These are phyloP conservation scores for Orestias chungarensis DNA, from an alignment of 2,797 vertebrate genomes.

Conservation along the genomic window DNA sequence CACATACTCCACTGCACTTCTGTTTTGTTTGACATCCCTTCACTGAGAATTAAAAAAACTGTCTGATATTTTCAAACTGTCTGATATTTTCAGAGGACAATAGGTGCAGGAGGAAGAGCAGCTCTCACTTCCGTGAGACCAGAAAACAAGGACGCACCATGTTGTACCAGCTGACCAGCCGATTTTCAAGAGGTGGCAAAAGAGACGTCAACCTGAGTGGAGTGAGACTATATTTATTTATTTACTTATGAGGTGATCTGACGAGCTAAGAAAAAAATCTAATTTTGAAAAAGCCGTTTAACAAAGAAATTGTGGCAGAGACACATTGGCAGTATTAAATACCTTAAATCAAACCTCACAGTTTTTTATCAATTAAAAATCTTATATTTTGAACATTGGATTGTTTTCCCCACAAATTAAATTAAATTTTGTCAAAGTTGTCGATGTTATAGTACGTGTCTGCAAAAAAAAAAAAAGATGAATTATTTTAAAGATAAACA, in stretches of 20 bases:
- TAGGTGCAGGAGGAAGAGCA: conserved; percentile 82
- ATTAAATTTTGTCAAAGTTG: background rate
- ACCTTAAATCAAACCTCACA: background rate
- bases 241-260: background rate
- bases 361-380: background rate
- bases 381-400: background rate
- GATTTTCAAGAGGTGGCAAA: conserved; percentile 82
- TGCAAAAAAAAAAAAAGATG: background rate
- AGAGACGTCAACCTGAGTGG: conserved; percentile 85
- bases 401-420: background rate
- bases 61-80: conserved; percentile 14
- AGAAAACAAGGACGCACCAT: conserved; percentile 85
- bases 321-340: no score
- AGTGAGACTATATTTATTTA: conserved; percentile 76
- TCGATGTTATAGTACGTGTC: background rate
- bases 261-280: background rate
- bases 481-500: background rate
- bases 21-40: conserved; percentile 35
- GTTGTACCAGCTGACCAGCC: conserved; percentile 87
- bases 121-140: conserved; percentile 82
- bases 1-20: conserved; percentile 45
- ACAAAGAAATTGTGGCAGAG: background rate
- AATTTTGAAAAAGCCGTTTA: background rate
- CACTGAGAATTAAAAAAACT: no score
- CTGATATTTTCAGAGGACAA: conserved; percentile 79